phyloP scores from a whole-genome alignment of 2,888 invertebrate species.

The Watsonalla binaria region DNA sequence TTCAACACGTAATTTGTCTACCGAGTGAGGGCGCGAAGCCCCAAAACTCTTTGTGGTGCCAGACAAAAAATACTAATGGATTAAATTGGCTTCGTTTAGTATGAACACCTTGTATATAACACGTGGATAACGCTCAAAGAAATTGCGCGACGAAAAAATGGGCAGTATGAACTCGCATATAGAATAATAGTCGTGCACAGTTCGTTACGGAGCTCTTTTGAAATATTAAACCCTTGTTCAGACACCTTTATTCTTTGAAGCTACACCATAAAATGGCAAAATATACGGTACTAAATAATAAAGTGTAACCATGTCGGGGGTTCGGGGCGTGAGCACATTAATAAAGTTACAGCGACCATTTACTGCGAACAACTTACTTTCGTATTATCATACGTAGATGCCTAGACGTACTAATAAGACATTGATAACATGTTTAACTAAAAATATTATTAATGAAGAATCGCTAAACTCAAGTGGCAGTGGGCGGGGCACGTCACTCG shows the following conservation, averaged over 20 bases:
- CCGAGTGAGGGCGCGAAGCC: not conserved
- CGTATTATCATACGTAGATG: not conserved
- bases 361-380: not conserved
- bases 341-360: not conserved
- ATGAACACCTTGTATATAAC: slow-evolving; percentile 7
- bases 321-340: slow-evolving; percentile 5
- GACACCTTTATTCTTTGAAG: slow-evolving; percentile 27
- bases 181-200: slow-evolving; percentile 20
- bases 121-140: slow-evolving; percentile 15
- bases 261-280: slow-evolving; percentile 12
- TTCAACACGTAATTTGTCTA: not conserved
- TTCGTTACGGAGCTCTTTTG: slow-evolving; percentile 40
- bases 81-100: slow-evolving; percentile 18
- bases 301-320: slow-evolving; percentile 2
- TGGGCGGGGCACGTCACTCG: too few species aligned
- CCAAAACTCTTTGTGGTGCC: not conserved
- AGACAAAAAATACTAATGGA: not conserved
- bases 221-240: slow-evolving; percentile 40
- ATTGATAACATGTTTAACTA: too few species aligned
- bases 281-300: slow-evolving; percentile 8
- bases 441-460: too few species aligned
- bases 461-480: too few species aligned
- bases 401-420: too few species aligned
- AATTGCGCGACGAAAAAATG: slow-evolving; percentile 18
- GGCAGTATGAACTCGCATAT: slow-evolving; percentile 15